Conservation (phyloP, 1,140 invertebrate species). For the Papilio aristodemus region DNA sequence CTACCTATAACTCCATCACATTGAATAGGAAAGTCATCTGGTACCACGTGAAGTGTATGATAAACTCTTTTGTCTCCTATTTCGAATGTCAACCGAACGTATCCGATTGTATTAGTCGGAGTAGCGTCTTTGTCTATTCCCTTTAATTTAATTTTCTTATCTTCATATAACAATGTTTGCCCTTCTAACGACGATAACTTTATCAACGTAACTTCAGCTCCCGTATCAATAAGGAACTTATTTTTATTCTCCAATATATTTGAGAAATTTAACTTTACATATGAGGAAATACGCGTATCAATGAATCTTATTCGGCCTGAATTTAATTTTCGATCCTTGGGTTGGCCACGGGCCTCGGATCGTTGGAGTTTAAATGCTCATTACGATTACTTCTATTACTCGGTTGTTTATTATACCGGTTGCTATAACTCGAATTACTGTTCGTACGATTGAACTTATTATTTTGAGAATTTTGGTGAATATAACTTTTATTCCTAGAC, state of each 20-base stretch:
- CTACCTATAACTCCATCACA: conserved; percentile 36
- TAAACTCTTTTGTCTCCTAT: conserved; percentile 39
- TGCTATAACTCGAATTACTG: conserved; percentile 18
- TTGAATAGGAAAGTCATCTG: conserved; percentile 40
- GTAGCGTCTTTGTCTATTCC: conserved; percentile 38
- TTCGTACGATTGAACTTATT: conserved; percentile 18
- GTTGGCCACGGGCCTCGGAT: conserved; percentile 36
- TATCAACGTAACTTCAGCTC: conserved; percentile 39
- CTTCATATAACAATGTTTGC: conserved; percentile 30
- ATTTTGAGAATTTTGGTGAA: not conserved
- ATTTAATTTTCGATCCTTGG: conserved; percentile 31
- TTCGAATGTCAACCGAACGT: conserved; percentile 29
- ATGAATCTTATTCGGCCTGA: conserved; percentile 38
- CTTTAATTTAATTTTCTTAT: conserved; percentile 36
- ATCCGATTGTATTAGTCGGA: conserved; percentile 35
- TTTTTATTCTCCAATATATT: too few relatives aligned
- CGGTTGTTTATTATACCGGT: conserved; percentile 10
- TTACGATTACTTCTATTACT: conserved; percentile 8
- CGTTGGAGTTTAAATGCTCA: conserved; percentile 40
- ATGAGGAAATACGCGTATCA: conserved; percentile 35
- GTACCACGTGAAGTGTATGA: conserved; percentile 38
- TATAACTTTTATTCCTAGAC: not conserved
- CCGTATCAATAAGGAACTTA: conserved; percentile 40
- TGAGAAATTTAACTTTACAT: conserved; percentile 8
- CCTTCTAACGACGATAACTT: conserved; percentile 26